These are phyloP conservation scores for Rhynchonycteris naso DNA, from an alignment of 2,797 vertebrate species.

Conservation along the genomic window DNA sequence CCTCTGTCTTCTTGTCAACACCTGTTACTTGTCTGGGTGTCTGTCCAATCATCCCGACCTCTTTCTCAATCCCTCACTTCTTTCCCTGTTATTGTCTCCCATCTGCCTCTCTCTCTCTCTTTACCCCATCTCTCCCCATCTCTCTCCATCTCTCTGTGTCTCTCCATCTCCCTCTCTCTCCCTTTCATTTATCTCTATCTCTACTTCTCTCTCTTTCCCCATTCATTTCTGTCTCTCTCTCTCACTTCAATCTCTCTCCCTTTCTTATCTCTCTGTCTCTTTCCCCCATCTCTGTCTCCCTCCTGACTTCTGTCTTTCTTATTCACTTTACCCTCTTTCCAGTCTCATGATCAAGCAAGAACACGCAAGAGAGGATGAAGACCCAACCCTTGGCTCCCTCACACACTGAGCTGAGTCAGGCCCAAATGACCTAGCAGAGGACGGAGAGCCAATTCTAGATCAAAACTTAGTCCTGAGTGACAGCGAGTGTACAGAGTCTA, in stretches of 20 bases:
- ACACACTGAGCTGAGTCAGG: fast-evolving
- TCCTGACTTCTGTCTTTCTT: not conserved
- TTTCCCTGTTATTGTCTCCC: no score
- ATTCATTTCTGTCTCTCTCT: no score
- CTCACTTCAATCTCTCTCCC: not conserved
- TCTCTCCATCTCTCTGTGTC: not conserved
- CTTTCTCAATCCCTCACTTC: not conserved
- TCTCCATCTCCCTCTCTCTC: no score
- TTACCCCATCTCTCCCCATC: no score
- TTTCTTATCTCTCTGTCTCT: not conserved
- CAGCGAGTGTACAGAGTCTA: not conserved
- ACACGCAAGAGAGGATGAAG: not conserved
- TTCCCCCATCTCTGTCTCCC: not conserved
- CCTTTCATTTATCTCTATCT: not conserved
- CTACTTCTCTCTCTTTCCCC: no score
- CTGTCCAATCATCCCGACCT: not conserved
- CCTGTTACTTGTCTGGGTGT: not conserved
- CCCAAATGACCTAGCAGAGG: fast-evolving
- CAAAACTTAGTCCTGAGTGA: not conserved
- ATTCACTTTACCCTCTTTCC: no score
- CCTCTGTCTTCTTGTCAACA: not conserved
- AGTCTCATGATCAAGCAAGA: not conserved
- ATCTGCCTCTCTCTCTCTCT: not conserved
- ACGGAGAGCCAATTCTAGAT: fast-evolving
- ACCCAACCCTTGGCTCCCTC: not conserved